Evolutionary conservation across 1,140 invertebrate species (phyloP).

Genomic region (Cryptotermes secundus): DNA sequence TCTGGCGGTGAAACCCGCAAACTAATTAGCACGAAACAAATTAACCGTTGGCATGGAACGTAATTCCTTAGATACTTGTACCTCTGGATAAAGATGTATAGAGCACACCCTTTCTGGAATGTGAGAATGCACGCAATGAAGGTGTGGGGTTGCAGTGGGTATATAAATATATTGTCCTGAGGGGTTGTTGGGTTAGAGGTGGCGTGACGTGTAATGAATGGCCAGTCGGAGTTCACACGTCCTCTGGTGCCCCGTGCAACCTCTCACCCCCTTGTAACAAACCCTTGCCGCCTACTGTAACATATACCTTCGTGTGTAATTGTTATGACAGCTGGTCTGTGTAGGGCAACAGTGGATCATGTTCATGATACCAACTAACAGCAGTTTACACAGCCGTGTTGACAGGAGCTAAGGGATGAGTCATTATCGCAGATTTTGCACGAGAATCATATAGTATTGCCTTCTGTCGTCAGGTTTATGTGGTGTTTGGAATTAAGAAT

Average conservation of each 20-base stretch:
- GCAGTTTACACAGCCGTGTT: no score
- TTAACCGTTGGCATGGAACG: not conserved
- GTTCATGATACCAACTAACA: no score
- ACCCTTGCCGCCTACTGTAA: not conserved
- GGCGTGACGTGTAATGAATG: not conserved
- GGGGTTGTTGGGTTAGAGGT: not conserved
- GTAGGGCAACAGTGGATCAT: not conserved
- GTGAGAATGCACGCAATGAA: not conserved
- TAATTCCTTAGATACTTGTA: not conserved
- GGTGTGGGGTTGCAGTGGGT: not conserved
- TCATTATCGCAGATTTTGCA: no score
- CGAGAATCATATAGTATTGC: no score
- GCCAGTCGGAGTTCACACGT: constrained; percentile 8
- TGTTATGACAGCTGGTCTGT: not conserved
- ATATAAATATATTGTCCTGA: not conserved
- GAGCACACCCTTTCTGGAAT: not conserved
- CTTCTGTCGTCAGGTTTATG: no score
- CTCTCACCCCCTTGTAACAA: not conserved
- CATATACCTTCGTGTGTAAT: not conserved
- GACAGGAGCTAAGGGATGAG: no score
- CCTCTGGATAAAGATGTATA: not conserved
- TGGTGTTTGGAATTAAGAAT: no score
- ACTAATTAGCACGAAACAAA: constrained; percentile 5
- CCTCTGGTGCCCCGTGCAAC: not conserved
- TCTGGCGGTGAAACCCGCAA: not conserved